A percentile compares a stretch with the other conserved stretches of the same genome.
phyloP scores from a whole-genome alignment of 2,113 vertebrate genomes.

The Laterallus jamaicensis region DNA sequence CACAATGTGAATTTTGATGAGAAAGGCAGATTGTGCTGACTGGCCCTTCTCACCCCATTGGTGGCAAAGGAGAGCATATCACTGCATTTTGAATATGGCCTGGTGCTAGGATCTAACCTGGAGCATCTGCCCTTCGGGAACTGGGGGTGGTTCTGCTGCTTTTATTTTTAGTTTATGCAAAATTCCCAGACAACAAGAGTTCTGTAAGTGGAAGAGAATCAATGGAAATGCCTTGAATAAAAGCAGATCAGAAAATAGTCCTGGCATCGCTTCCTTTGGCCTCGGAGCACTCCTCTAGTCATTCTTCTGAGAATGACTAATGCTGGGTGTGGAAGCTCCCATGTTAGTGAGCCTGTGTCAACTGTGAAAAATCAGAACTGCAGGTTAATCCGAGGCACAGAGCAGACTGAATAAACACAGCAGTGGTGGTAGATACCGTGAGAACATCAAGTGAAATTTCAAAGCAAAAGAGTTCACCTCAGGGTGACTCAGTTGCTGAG shows the following conservation, averaged over 20 bases:
- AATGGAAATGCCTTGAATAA: neutral
- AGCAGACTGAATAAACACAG: neutral
- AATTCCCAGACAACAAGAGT: neutral
- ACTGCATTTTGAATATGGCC: neutral
- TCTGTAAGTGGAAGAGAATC: neutral
- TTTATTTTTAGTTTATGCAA: neutral
- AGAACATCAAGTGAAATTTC: neutral
- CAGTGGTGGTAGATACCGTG: neutral
- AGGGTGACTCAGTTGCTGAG: neutral
- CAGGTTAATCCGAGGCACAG: neutral
- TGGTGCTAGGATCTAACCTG: neutral
- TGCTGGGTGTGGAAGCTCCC: neutral
- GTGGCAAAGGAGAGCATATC: neutral
- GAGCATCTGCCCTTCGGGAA: neutral
- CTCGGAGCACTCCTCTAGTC: neutral
- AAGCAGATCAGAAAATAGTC: neutral
- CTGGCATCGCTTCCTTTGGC: neutral
- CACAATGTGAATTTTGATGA: neutral
- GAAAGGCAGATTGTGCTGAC: neutral
- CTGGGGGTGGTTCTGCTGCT: neutral
- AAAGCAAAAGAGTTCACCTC: neutral
- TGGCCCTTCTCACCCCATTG: neutral
- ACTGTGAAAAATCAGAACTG: neutral
- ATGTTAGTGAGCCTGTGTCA: neutral
- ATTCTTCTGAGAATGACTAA: conserved; percentile 1